Evolutionary conservation across 30 jellyfish, hydroid and myxozoan genomes (phyloP).

Genomic region (Nemopilema nomurai): DNA sequence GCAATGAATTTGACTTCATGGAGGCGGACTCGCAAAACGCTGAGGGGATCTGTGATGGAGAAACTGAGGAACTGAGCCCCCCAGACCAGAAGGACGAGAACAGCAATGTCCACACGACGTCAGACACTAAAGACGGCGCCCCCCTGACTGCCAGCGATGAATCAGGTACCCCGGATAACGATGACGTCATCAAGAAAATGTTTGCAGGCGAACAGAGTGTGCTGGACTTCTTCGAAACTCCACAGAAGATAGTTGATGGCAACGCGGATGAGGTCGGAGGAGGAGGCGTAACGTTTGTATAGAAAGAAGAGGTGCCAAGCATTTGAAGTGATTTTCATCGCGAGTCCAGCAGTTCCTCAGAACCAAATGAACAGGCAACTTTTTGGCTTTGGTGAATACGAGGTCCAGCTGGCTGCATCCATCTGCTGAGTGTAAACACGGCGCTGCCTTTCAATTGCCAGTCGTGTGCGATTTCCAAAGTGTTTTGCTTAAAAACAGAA

Average conservation of each 20-base stretch:
- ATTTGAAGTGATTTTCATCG: too few species aligned
- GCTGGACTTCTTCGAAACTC: conserved; percentile 80
- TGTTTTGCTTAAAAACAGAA: too few species aligned
- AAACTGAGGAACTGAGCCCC: background rate
- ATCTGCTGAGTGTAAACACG: too few species aligned
- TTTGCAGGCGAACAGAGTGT: conserved; percentile 84
- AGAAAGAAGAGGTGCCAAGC: too few species aligned
- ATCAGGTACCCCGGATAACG: conserved; percentile 23
- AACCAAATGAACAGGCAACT: too few species aligned
- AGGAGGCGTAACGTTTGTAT: conserved; percentile 13
- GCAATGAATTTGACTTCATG: conserved; percentile 23
- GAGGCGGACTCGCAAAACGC: background rate
- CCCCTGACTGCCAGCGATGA: conserved; percentile 14
- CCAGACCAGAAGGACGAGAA: conserved; percentile 33
- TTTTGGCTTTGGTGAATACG: too few species aligned
- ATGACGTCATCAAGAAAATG: conserved; percentile 72
- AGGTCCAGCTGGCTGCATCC: too few species aligned
- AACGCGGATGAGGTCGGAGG: background rate
- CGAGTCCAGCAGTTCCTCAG: too few species aligned
- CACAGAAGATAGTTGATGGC: conserved; percentile 21
- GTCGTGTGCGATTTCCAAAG: too few species aligned
- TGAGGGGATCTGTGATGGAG: background rate
- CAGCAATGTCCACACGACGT: conserved; percentile 18
- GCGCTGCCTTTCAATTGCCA: too few species aligned
- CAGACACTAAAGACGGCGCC: conserved; percentile 4